Base-by-base conservation (phyloP, 1,140 invertebrate species). In the Subanguina moxae region DNA sequence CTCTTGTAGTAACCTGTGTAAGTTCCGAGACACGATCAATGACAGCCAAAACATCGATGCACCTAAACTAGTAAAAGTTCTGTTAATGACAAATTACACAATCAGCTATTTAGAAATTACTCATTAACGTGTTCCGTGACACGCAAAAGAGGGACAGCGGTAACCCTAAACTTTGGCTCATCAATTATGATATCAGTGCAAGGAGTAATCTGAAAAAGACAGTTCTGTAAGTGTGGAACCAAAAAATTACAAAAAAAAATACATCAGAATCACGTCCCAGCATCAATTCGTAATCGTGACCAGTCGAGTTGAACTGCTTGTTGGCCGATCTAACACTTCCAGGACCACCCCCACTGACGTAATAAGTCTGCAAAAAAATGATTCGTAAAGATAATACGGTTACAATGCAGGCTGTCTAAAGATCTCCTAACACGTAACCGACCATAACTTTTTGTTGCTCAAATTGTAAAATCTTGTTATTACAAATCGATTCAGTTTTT, bases 231-330 rank as follows among this genome's bases (percentile, higher is more conserved):
- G n/a, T n/a, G n/a, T n/a, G n/a, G n/a, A n/a, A n/a, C n/a, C n/a
- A n/a, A n/a, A n/a, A n/a, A 45, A n/a, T 45, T 45, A 45, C 43
- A n/a, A 45, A 45, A 45, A 45, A 21, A 72, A 62, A 11, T 57
- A 76, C 67, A 64, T 70, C 64, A 32, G 73, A 90, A 38, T 95
- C 90, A 21, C 85, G 83, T n/a, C 85, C 89, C 75, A 97, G 89
- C 0, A 90, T 90, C 88, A 98, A 90, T 82, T 99, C 95, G 81
- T 96, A 98, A 82, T 97, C 92, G 83, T 96, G 93, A 57, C 92
- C 90, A 13, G 94, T 82, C 48, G 84, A 87, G 17, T 87, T 88
- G 80, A 88, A 97, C 77, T 91, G 88, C 82, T 94, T 95, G 82
- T 97, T 96, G 0, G 94, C 93, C 19, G 90, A 87, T 83, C 95